phyloP scores from a whole-genome alignment of 2,888 invertebrate species.

The Chrysopilus asiliformis region DNA sequence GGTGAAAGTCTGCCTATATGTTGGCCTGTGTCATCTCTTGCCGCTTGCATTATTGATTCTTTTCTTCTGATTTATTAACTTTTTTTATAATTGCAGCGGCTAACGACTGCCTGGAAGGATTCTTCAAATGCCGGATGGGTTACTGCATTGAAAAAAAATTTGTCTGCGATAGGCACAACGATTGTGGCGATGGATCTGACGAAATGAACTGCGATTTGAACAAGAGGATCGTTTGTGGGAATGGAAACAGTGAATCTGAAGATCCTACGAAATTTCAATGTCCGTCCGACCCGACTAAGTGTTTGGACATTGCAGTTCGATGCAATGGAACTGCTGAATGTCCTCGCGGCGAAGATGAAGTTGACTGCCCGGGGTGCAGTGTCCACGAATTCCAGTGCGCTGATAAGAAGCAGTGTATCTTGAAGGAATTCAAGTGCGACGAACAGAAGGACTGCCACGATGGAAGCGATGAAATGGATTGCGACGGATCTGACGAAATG shows the following conservation, averaged over 20 bases:
- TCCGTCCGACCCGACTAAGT: constrained; percentile 23
- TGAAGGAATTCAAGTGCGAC: constrained; percentile 45
- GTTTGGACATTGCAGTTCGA: constrained; percentile 32
- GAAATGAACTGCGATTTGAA: constrained; percentile 36
- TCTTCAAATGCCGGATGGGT: constrained; percentile 37
- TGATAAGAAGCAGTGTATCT: constrained; percentile 46
- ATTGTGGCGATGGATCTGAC: constrained; percentile 46
- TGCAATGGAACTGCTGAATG: constrained; percentile 57
- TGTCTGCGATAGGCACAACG: constrained; percentile 43
- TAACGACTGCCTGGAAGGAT: constrained; percentile 27
- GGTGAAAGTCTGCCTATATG: too few species aligned
- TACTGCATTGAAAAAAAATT: constrained; percentile 42
- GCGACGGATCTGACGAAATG: constrained; percentile 20
- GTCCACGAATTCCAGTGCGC: constrained; percentile 51
- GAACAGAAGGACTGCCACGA: constrained; percentile 53
- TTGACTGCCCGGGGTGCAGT: constrained; percentile 43
- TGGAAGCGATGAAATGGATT: constrained; percentile 56
- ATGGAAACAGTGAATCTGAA: constrained; percentile 38
- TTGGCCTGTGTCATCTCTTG: background rate
- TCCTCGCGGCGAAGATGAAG: constrained; percentile 58
- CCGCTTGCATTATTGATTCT: background rate
- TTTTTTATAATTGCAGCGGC: constrained; percentile 20
- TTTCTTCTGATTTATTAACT: background rate
- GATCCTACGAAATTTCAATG: constrained; percentile 26
- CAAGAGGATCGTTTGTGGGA: constrained; percentile 37